phyloP scores from a whole-genome alignment of 2,888 invertebrate genomes.

The Erebia epiphron region DNA sequence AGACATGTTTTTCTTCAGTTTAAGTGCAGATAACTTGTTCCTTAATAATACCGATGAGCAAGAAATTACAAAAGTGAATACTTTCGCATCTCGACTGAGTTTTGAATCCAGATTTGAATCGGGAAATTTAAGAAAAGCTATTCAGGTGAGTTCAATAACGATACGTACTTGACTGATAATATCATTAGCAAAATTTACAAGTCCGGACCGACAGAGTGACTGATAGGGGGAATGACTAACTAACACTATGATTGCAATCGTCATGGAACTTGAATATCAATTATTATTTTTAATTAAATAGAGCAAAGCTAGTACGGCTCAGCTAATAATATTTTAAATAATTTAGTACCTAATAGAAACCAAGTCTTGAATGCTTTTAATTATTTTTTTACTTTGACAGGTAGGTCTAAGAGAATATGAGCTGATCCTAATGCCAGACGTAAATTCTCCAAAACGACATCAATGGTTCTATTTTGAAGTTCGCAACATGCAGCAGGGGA shows the following conservation, averaged over 20 bases:
- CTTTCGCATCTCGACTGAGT: conserved; percentile 75
- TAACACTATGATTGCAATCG: too few relatives aligned
- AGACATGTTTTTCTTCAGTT: conserved; percentile 44
- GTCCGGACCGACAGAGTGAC: too few relatives aligned
- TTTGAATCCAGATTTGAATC: conserved; percentile 95
- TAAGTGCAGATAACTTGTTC: conserved; percentile 60
- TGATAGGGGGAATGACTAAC: too few relatives aligned
- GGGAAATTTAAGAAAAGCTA: conserved; percentile 91
- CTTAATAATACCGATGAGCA: conserved; percentile 79
- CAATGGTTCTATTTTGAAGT: conserved; percentile 97
- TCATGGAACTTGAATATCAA: too few relatives aligned
- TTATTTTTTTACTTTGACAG: conserved; percentile 67
- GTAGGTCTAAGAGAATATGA: conserved; percentile 91
- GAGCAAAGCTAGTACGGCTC: too few relatives aligned
- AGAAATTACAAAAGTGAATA: conserved; percentile 69
- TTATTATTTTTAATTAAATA: too few relatives aligned
- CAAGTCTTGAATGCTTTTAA: too few relatives aligned
- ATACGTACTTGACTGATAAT: background rate
- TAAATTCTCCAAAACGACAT: conserved; percentile 89
- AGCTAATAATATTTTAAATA: too few relatives aligned
- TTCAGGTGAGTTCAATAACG: conserved; percentile 81
- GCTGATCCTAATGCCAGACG: conserved; percentile 91
- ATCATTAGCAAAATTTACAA: too few relatives aligned
- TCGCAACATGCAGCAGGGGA: conserved; percentile 87
- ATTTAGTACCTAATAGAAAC: too few relatives aligned